phyloP scores from a whole-genome alignment of 1,140 invertebrate species.

The Brachionus koreanus region DNA sequence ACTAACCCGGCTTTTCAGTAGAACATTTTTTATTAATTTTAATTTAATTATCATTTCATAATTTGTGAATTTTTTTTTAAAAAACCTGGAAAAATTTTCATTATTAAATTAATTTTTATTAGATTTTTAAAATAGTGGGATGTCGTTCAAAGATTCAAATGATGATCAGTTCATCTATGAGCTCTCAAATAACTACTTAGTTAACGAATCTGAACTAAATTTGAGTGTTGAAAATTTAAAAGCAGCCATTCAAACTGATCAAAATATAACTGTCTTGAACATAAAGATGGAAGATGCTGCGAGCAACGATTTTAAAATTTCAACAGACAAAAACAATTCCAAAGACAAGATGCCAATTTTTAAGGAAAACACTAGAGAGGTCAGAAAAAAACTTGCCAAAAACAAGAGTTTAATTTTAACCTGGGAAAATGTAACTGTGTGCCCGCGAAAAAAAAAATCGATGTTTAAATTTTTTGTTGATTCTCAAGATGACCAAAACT shows the following conservation, averaged over 20 bases:
- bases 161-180: background rate
- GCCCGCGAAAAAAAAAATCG: constrained; percentile 3
- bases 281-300: constrained; percentile 8
- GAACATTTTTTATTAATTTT: background rate
- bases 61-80: too few relatives aligned
- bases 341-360: background rate
- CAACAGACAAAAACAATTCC: background rate
- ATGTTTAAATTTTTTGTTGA: background rate
- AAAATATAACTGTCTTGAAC: constrained; percentile 17
- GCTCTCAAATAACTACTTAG: background rate
- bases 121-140: background rate
- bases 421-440: constrained; percentile 21
- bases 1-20: background rate
- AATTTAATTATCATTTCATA: too few relatives aligned
- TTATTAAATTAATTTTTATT: too few relatives aligned
- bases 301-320: background rate
- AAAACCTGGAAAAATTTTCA: too few relatives aligned
- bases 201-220: background rate
- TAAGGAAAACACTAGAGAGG: background rate
- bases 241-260: background rate
- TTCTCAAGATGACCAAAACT: background rate
- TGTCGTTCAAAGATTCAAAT: constrained; percentile 10
- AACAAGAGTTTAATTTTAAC: background rate
- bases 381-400: background rate
- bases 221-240: background rate